Percentiles rank a stretch among this genome's conserved stretches.
These are phyloP conservation scores for Rhynchophorus ferrugineus DNA, from an alignment of 1,140 invertebrate genomes.

Conservation along the genomic window DNA sequence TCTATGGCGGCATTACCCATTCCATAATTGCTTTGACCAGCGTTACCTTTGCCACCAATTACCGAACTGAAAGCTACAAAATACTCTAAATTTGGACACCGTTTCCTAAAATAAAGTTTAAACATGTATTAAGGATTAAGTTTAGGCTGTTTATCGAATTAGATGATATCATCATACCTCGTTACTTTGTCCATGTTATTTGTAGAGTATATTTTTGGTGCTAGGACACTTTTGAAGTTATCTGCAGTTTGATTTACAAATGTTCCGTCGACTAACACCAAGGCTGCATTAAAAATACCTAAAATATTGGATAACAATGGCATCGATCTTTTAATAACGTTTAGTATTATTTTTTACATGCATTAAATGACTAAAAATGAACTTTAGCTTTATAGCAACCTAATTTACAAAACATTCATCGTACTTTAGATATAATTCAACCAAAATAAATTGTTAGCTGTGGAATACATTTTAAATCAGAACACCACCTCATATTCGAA, in stretches of 20 bases:
- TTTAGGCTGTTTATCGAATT: constrained; percentile 19
- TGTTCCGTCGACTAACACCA: constrained; percentile 76
- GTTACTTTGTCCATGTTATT: constrained; percentile 67
- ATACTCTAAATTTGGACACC: constrained; percentile 27
- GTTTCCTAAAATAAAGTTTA: constrained; percentile 2
- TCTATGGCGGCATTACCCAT: constrained; percentile 55
- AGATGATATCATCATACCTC: neutral
- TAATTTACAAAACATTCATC: too few species aligned
- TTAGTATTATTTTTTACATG: too few species aligned
- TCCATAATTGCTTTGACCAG: constrained; percentile 72
- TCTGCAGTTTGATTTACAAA: constrained; percentile 79
- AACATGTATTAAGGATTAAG: neutral
- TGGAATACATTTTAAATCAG: too few species aligned
- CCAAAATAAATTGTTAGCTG: too few species aligned
- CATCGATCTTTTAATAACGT: too few species aligned
- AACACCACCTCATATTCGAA: too few species aligned
- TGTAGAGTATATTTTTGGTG: constrained; percentile 78
- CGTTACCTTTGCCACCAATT: constrained; percentile 67
- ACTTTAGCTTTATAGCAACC: too few species aligned
- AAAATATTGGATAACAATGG: neutral
- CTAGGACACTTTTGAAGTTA: constrained; percentile 65
- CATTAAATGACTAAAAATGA: too few species aligned
- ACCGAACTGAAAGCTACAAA: constrained; percentile 70
- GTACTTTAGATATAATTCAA: too few species aligned
- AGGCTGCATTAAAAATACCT: constrained; percentile 87